Percentiles rank a stretch among this genome's conserved stretches.
phyloP scores from a whole-genome alignment of 1,140 invertebrate species.

The Hycleus phaleratus region DNA sequence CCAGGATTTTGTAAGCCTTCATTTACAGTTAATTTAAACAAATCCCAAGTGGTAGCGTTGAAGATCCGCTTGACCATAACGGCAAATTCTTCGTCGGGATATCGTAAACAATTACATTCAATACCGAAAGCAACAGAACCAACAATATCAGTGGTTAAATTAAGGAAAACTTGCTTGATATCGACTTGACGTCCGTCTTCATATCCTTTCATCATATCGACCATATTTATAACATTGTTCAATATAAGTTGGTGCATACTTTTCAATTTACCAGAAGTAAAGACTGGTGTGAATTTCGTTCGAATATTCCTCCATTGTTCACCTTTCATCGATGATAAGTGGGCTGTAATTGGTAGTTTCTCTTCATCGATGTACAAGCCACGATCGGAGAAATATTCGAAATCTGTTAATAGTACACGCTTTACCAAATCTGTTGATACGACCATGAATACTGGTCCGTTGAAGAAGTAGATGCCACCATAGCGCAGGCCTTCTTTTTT shows the following conservation, averaged over 20 bases:
- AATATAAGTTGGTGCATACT: constrained; percentile 37
- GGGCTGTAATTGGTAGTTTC: constrained; percentile 41
- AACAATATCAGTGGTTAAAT: constrained; percentile 14
- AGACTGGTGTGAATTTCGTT: constrained; percentile 42
- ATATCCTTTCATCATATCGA: neutral
- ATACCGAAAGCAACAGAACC: constrained; percentile 43
- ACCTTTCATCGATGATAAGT: constrained; percentile 43
- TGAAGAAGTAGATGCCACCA: constrained; percentile 17
- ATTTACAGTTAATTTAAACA: constrained; percentile 29
- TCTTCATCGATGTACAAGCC: constrained; percentile 39
- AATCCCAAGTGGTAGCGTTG: constrained; percentile 2
- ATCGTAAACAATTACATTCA: constrained; percentile 40
- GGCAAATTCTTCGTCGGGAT: constrained; percentile 38
- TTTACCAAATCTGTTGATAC: constrained; percentile 46
- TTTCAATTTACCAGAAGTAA: constrained; percentile 46
- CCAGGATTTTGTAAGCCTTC: constrained; percentile 5
- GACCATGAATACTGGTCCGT: constrained; percentile 21
- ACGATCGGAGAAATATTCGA: constrained; percentile 43
- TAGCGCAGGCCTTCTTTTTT: constrained; percentile 18
- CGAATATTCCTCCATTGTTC: constrained; percentile 44
- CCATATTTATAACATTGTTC: neutral
- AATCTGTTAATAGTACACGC: constrained; percentile 44
- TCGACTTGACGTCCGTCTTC: neutral
- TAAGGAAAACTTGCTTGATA: constrained; percentile 7
- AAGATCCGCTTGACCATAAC: constrained; percentile 4